phyloP scores from a whole-genome alignment of 2,888 invertebrate genomes.

The Spilarctia lutea region DNA sequence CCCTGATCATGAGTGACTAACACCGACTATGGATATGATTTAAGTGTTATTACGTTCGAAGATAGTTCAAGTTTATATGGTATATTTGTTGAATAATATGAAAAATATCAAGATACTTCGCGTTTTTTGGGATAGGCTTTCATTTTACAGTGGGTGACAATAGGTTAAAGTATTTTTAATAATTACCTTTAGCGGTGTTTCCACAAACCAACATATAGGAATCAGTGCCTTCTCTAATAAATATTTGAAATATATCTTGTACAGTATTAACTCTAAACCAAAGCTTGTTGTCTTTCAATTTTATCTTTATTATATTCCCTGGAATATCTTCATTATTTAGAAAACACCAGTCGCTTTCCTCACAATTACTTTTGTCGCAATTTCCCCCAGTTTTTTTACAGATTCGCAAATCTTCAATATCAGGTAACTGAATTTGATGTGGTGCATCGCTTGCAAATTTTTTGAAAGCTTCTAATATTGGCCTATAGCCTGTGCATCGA shows the following conservation, averaged over 20 bases:
- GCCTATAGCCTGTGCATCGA: slow-evolving; percentile 92
- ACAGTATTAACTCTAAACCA: slow-evolving; percentile 85
- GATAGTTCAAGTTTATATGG: too few species aligned
- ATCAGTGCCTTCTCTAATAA: slow-evolving; percentile 68
- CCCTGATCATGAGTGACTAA: too few species aligned
- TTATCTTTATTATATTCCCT: slow-evolving; percentile 59
- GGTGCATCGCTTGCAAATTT: slow-evolving; percentile 88
- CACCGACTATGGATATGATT: too few species aligned
- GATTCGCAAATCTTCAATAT: slow-evolving; percentile 74
- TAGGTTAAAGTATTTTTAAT: neutral
- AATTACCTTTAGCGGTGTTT: slow-evolving; percentile 91
- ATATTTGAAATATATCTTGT: slow-evolving; percentile 81
- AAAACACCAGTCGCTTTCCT: slow-evolving; percentile 55
- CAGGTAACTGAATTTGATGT: slow-evolving; percentile 74
- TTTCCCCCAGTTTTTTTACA: slow-evolving; percentile 55
- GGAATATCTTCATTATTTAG: slow-evolving; percentile 38
- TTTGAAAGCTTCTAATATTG: slow-evolving; percentile 92
- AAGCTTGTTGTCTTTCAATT: slow-evolving; percentile 56
- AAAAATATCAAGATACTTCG: too few species aligned
- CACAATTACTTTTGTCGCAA: slow-evolving; percentile 68
- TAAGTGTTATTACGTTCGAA: too few species aligned
- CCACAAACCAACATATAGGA: slow-evolving; percentile 90
- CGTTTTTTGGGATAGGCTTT: too few species aligned
- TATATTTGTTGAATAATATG: too few species aligned
- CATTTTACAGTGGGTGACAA: too few species aligned